Evolutionary conservation across 2,113 vertebrate species (phyloP), one percentile per base, ranked within the genome.

Genomic region (Mormyrus iriodes): DNA sequence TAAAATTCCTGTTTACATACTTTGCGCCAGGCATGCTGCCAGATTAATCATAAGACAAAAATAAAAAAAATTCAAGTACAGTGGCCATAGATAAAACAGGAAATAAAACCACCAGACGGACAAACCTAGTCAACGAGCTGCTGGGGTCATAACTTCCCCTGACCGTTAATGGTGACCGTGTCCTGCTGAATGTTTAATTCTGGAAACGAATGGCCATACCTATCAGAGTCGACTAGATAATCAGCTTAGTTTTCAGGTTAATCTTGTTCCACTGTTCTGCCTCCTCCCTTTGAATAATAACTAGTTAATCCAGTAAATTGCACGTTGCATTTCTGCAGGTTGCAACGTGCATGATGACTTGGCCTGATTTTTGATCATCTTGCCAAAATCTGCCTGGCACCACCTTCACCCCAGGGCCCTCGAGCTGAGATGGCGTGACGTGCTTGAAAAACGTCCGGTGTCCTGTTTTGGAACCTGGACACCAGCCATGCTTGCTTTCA

Each of bases 391-490:
- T 17, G 73, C 15, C 15, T 2, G 65, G 21, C 1, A 10, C 85
- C 27, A 6, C 42, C 27, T 53, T 85, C 88, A 49, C 88, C 88
- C 55, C 86, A 5, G 21, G 17, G 58, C 21, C 27, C 55, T 5
- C 4, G 61, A n/a, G 48, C 27, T 31, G n/a, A 35, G 53, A 84
- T 44, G 4, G 8, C 13, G 58, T 39, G 39, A 19, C 88, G 51
- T 90, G 90, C 90, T 92, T 89, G 90, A 90, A 92, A 87, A 86
- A 90, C 88, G 83, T 88, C 83, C 76, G 0, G 90, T 93, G 90
- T 95, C 95, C 93, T 95, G 94, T 94, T 95, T 94, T 92, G 92
- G 84, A 91, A 88, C 69, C 93, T 88, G 92, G 92, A 91, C 31
- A n/a, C 76, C 9, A 9, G 89, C 90, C 91, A 90, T 12, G 48